Percentiles rank a stretch among this genome's conserved stretches.
Evolutionary conservation across 2,797 vertebrate species (phyloP).

Genomic region (Anisognathus igniventris): DNA sequence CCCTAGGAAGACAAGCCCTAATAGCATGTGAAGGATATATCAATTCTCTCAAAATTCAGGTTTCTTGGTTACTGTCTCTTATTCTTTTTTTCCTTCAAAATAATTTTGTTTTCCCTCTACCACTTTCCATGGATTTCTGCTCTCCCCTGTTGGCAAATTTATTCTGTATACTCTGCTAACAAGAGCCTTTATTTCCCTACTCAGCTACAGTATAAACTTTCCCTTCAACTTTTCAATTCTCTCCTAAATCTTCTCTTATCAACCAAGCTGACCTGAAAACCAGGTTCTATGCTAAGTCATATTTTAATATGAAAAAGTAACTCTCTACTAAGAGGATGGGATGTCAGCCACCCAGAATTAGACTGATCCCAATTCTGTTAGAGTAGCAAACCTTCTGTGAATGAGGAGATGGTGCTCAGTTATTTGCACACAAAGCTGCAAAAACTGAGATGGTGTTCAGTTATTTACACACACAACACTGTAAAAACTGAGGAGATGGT

Average conservation of each 20-base stretch:
- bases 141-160: neutral
- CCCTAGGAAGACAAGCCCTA: neutral
- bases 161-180: neutral
- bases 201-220: neutral
- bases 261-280: neutral
- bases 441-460: neutral
- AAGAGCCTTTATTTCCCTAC: neutral
- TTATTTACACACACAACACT: neutral
- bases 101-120: neutral
- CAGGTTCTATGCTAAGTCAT: neutral
- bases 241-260: neutral
- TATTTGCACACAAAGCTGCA: neutral
- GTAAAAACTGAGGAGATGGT: neutral
- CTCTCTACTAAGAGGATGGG: neutral
- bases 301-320: neutral
- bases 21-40: neutral
- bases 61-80: neutral
- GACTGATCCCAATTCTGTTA: neutral
- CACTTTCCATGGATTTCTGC: neutral
- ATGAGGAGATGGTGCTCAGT: neutral
- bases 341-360: neutral
- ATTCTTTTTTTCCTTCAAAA: neutral
- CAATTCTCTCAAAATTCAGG: neutral
- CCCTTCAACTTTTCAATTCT: neutral
- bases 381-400: neutral